Conservation (phyloP, 2,797 vertebrate genomes). For the Cuculus canorus region DNA sequence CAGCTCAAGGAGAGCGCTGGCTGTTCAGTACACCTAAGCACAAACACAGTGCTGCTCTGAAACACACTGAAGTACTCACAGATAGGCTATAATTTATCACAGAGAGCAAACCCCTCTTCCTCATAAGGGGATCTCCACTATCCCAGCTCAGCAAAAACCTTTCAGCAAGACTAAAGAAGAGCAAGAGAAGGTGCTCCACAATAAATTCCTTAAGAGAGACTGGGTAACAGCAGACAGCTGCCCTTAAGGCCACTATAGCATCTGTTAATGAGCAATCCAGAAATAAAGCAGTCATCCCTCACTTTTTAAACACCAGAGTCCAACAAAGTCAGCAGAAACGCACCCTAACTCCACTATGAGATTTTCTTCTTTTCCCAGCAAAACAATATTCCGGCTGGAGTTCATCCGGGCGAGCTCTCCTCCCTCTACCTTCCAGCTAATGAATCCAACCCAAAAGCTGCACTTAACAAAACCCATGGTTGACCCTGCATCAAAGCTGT, state of each 20-base stretch:
- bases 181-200: not conserved
- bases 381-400: not conserved
- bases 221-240: not conserved
- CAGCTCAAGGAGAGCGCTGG: not conserved
- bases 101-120: not conserved
- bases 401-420: not conserved
- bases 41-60: not conserved
- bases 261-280: not conserved
- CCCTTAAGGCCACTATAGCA: not conserved
- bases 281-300: not conserved
- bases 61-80: not conserved
- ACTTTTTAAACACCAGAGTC: not conserved
- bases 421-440: not conserved
- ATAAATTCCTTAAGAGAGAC: not conserved
- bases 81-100: fast-evolving
- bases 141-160: not conserved
- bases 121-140: not conserved
- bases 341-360: not conserved
- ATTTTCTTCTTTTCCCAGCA: constrained; percentile 7
- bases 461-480: not conserved
- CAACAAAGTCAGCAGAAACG: constrained; percentile 22
- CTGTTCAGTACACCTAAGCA: not conserved
- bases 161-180: not conserved
- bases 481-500: constrained; percentile 38
- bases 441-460: constrained; percentile 32